Evolutionary conservation across 1,140 invertebrate genomes (phyloP).

Genomic region (Halictus rubicundus): DNA sequence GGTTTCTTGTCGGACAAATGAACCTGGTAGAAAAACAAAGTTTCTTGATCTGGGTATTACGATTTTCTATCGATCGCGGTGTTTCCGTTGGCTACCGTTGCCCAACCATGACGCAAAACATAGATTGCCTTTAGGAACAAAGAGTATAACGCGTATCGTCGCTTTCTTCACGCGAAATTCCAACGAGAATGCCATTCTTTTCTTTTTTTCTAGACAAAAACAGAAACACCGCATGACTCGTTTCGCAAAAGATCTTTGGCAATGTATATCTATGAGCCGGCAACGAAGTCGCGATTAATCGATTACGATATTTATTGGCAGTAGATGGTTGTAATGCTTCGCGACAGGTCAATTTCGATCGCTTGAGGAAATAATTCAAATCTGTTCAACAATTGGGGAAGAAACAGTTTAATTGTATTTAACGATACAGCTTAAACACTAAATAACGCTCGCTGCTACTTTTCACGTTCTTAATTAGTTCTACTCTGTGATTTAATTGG

Average conservation of each 20-base stretch:
- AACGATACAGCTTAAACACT: background rate
- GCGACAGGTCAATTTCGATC: background rate
- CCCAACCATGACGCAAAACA: conserved; percentile 4
- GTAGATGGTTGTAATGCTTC: background rate
- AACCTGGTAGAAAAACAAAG: background rate
- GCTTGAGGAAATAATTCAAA: conserved; percentile 2
- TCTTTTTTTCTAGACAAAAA: background rate
- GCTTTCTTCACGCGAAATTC: conserved; percentile 17
- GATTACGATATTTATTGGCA: background rate
- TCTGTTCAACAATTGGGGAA: background rate
- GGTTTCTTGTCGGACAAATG: conserved; percentile 6
- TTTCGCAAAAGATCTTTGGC: background rate
- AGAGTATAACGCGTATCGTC: background rate
- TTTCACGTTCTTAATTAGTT: background rate
- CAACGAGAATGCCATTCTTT: background rate
- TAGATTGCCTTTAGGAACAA: background rate
- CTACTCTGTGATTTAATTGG: background rate
- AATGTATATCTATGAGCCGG: background rate
- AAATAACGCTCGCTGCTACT: conserved; percentile 6
- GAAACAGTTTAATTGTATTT: no score
- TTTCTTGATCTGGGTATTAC: background rate
- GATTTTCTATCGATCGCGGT: no score
- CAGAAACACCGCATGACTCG: no score
- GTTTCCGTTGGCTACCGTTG: background rate
- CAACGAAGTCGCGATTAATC: background rate